Conservation (phyloP, 2,888 invertebrate genomes). For the Pocota personata region DNA sequence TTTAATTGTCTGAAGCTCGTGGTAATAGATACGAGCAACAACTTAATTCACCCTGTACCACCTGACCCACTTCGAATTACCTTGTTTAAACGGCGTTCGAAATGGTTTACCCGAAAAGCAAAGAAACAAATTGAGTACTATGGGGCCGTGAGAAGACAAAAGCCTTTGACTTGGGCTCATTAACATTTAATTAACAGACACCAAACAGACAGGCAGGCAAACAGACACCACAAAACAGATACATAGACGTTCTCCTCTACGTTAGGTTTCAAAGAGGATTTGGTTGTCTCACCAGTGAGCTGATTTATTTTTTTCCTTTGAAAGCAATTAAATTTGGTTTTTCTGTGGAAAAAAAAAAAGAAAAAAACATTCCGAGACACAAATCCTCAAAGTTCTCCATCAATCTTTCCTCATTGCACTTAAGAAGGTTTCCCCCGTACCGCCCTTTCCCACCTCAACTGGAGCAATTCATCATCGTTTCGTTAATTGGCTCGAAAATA, state of each 20-base stretch:
- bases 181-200: constrained; percentile 60
- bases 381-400: constrained; percentile 20
- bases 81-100: background rate
- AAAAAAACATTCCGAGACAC: background rate
- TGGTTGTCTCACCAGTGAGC: constrained; percentile 20
- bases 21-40: no score
- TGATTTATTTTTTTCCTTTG: constrained; percentile 37
- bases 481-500: constrained; percentile 66
- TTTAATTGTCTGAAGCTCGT: no score
- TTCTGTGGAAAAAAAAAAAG: background rate
- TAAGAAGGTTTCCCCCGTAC: background rate
- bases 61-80: background rate
- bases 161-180: constrained; percentile 50
- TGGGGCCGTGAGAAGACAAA: background rate
- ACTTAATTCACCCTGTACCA: background rate
- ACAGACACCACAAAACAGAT: constrained; percentile 13
- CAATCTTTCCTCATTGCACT: constrained; percentile 12
- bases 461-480: constrained; percentile 65
- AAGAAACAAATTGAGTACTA: background rate
- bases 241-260: background rate
- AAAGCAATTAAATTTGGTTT: constrained; percentile 46
- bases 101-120: background rate
- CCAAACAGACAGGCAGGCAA: constrained; percentile 33
- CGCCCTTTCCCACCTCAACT: background rate
- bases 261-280: constrained; percentile 2